Base-by-base conservation (phyloP, 2,797 vertebrate genomes). In the Galagoides demidoff region DNA sequence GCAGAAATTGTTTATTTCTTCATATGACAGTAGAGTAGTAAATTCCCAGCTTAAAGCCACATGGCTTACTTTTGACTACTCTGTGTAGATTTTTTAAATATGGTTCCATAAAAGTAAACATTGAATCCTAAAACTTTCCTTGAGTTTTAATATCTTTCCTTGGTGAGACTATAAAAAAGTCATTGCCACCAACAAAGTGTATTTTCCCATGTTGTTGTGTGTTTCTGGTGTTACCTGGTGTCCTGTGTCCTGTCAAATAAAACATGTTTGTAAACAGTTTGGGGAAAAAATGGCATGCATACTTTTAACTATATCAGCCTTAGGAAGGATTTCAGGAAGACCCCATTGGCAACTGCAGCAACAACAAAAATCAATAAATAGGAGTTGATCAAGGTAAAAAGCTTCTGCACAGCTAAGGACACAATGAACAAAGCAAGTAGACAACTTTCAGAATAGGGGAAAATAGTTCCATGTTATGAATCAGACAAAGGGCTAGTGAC, bases 51-150 rank as follows among this genome's bases (percentile, higher is more conserved):
- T 95, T 68, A 49, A 84, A 79, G 68, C 89, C 45, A 22, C 68
- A 84, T 45, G 9, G 2, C 31, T 85, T 83, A 57, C 25, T 89
- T 29, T 82, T 77, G 61, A 70, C 34, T 77, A 39, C 29, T 79
- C 23, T 71, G 61, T 83, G 34, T 71, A 12, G 37, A 85, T 43
- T 88, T 71, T 90, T 23, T 39, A 93, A 96, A 92, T 81, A 16
- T 61, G 34, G 27, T 84, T 74, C 19, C 20, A 9, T 66, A 70
- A 89, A 90, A 66, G 55, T 70, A 49, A 77, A 66, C 39, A 23
- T 27, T n/a, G 16, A 84, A 39, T 70, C 23, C 52, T 43, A 31
- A 39, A 66, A 39, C 2, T 79, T 89, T 82, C 29, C 66, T 85
- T 37, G 19, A 2, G 8, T 68, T 74, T 45, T 59, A 45, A 49